Evolutionary conservation across 1,140 invertebrate species (phyloP).

Genomic region (Semibalanus balanoides): DNA sequence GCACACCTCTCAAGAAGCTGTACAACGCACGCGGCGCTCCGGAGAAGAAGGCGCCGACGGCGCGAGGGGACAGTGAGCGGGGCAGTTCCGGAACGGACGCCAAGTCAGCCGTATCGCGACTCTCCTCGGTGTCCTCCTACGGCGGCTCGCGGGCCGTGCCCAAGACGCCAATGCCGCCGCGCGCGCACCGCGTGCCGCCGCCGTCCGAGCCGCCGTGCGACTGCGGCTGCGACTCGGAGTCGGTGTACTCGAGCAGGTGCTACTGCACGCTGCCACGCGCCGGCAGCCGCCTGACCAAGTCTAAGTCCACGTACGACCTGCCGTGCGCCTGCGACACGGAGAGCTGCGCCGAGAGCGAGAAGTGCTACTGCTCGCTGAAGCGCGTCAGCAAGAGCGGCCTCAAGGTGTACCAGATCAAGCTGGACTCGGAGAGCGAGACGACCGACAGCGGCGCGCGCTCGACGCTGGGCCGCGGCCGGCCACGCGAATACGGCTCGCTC

Average conservation of each 20-base stretch:
- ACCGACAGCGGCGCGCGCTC: conserved; percentile 22
- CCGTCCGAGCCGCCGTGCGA: conserved; percentile 38
- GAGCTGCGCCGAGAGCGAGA: conserved; percentile 70
- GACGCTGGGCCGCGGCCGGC: conserved; percentile 12
- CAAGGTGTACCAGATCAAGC: conserved; percentile 28
- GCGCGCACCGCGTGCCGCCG: conserved; percentile 7
- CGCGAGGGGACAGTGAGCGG: neutral
- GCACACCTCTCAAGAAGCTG: conserved; percentile 17
- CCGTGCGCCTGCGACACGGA: conserved; percentile 60
- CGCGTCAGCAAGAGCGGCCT: conserved; percentile 26
- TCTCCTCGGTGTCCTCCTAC: neutral
- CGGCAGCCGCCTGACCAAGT: conserved; percentile 11
- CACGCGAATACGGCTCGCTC: conserved; percentile 30
- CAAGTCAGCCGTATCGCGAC: neutral
- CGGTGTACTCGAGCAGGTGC: conserved; percentile 57
- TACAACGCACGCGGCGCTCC: neutral
- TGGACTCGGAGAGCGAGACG: conserved; percentile 27
- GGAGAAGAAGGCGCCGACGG: neutral
- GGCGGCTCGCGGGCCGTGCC: conserved; percentile 8
- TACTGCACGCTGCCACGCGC: conserved; percentile 44
- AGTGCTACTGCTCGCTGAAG: conserved; percentile 57
- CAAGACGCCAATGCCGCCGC: conserved; percentile 22
- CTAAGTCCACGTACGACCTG: neutral
- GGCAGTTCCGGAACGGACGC: no score
- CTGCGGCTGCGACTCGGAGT: conserved; percentile 65